Conservation (phyloP, 2,113 vertebrate species). For the Apteryx owenii region DNA sequence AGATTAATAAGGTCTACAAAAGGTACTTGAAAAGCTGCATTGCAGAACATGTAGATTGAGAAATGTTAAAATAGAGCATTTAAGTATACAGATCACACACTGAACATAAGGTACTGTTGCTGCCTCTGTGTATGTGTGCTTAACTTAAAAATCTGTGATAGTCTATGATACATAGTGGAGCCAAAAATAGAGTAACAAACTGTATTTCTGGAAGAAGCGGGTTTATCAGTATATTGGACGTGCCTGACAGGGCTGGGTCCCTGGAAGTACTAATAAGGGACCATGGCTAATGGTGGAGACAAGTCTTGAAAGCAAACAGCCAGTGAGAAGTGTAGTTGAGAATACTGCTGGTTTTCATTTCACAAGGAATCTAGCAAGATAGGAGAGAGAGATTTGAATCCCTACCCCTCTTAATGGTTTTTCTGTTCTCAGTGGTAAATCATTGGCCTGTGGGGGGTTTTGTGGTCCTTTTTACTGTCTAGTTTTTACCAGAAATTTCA, state of each 20-base stretch:
- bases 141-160: not conserved
- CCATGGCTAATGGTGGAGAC: not conserved
- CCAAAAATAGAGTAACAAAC: fast-evolving
- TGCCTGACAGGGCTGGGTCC: not conserved
- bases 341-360: not conserved
- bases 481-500: not conserved
- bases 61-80: not conserved
- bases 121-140: not conserved
- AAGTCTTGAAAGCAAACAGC: not conserved
- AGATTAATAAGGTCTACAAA: not conserved
- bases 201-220: not conserved
- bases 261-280: fast-evolving
- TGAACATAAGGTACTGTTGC: not conserved
- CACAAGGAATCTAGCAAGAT: not conserved
- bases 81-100: not conserved
- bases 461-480: not conserved
- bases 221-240: not conserved
- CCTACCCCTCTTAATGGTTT: not conserved
- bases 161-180: not conserved
- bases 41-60: not conserved
- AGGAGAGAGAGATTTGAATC: not conserved
- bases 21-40: not conserved
- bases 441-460: not conserved
- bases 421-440: too few species aligned
- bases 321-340: not conserved